Percentiles rank a stretch among this genome's conserved stretches.
phyloP scores from a whole-genome alignment of 92 coral and sea anemone genomes.

The Hydrozoanthus gracilis region DNA sequence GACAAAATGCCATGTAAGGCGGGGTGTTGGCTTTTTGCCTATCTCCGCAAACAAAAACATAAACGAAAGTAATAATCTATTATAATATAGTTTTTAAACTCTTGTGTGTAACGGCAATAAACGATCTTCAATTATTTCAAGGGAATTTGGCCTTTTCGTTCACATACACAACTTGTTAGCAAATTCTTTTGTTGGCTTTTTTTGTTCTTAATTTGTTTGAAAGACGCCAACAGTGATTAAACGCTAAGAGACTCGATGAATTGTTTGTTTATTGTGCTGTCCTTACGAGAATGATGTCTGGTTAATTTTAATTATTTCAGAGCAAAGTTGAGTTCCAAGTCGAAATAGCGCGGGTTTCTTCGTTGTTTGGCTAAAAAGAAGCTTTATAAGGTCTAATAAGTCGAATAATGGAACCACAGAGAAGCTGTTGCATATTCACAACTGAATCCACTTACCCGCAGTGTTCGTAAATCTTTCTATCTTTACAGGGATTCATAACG shows the following conservation, averaged over 20 bases:
- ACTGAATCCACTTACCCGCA: constrained; percentile 16
- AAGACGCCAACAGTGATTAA: constrained; percentile 12
- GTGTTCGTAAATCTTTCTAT: neutral
- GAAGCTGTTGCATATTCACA: constrained; percentile 12
- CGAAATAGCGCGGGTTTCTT: neutral
- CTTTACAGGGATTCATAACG: neutral
- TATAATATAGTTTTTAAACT: neutral
- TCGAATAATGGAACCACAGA: neutral
- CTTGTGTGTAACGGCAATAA: neutral
- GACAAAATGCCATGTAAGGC: neutral
- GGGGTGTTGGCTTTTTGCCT: neutral
- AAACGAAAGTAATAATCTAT: neutral
- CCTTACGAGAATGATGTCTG: neutral
- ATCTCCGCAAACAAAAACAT: neutral
- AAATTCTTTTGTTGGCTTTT: neutral
- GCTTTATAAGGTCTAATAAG: neutral
- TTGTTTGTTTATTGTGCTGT: constrained; percentile 3
- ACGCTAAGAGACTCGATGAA: neutral
- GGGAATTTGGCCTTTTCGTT: neutral
- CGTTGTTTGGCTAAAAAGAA: neutral
- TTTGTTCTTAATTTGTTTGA: neutral
- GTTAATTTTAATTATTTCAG: neutral
- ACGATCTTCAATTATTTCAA: neutral
- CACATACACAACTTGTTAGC: neutral
- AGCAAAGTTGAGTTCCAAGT: neutral